phyloP scores from a whole-genome alignment of 2,113 vertebrate species.

The Motacilla tschutschensis region DNA sequence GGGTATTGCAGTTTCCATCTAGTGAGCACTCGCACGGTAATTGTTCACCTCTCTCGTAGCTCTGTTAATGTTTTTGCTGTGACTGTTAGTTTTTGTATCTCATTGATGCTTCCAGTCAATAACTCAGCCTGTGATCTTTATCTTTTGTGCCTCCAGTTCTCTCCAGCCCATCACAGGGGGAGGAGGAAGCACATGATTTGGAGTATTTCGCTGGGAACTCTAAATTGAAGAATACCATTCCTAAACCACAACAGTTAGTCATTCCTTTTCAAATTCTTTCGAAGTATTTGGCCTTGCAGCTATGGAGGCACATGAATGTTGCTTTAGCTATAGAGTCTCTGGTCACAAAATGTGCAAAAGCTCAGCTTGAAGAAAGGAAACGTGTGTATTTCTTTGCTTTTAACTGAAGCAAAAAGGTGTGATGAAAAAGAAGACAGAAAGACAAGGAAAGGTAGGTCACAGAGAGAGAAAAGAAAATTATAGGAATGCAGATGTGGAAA shows the following conservation, averaged over 20 bases:
- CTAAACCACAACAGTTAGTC: background rate
- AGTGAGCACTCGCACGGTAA: accelerated
- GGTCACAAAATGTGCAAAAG: background rate
- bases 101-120: background rate
- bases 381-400: background rate
- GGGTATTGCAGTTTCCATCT: background rate
- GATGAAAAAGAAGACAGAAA: background rate
- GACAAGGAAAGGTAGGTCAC: background rate
- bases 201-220: background rate
- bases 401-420: background rate
- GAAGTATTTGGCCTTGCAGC: background rate
- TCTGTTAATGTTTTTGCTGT: background rate
- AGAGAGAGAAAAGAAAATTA: background rate
- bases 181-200: accelerated
- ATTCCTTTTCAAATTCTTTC: background rate
- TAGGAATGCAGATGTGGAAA: background rate
- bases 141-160: background rate
- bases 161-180: background rate
- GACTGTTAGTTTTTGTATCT: background rate
- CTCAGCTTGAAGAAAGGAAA: background rate
- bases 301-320: background rate
- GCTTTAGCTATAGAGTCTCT: background rate
- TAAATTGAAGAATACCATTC: background rate
- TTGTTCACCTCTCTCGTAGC: accelerated
- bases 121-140: background rate